These are phyloP conservation scores for Prenolepis imparis DNA, from an alignment of 2,888 invertebrate species.

Conservation along the genomic window DNA sequence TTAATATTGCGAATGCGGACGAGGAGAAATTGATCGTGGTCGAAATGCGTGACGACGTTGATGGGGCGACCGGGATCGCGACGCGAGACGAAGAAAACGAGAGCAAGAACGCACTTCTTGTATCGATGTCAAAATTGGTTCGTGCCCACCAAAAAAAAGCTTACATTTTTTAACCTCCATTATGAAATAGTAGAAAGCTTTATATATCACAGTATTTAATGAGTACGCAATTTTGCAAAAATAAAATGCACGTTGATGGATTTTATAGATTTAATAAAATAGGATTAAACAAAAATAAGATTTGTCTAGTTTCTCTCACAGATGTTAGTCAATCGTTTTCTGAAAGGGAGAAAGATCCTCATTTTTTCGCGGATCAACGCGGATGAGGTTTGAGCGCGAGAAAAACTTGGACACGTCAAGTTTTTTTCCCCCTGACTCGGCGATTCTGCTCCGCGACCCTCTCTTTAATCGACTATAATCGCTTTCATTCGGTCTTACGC, in stretches of 20 bases:
- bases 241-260: background rate
- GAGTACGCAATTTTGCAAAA: background rate
- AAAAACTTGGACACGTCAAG: constrained; percentile 41
- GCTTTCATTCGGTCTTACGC: constrained; percentile 59
- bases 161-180: background rate
- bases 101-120: background rate
- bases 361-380: constrained; percentile 20
- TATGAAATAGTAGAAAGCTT: no score
- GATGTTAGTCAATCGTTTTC: constrained; percentile 29
- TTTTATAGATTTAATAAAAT: background rate
- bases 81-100: constrained; percentile 13
- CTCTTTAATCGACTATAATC: constrained; percentile 55
- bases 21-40: constrained; percentile 69
- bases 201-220: background rate
- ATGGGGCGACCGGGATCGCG: constrained; percentile 23
- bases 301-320: background rate
- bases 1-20: constrained; percentile 75
- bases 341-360: background rate
- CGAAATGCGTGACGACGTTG: constrained; percentile 60
- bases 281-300: background rate
- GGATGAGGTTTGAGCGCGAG: constrained; percentile 18
- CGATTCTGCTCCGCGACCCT: constrained; percentile 30
- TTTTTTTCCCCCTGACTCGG: background rate
- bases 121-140: background rate
- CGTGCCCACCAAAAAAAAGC: background rate